Base-by-base conservation (phyloP, 2,888 invertebrate species). In the Dolomedes plantarius region DNA sequence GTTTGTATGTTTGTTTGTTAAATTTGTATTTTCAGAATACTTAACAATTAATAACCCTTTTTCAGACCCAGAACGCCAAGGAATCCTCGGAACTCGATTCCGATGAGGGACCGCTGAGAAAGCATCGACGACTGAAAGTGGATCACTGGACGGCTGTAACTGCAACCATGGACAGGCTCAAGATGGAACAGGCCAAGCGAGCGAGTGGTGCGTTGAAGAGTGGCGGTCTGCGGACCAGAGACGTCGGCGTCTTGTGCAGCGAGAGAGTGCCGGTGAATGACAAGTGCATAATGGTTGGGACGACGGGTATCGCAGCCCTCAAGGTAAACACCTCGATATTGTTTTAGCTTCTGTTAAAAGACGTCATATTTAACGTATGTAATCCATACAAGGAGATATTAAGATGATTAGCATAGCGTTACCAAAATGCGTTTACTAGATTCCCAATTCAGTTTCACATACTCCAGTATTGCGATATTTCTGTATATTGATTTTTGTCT, bases 281-380 rank as follows among this genome's bases (percentile, higher is more conserved):
- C 36, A 89, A 88, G 31, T 83, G 89, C 29, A 74, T 89, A 3
- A 89, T 89, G 89, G 89, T 89, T 27, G 89, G 89, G 7, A 83
- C 78, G 9, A 88, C 88, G 11, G 89, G 88, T 3, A 88, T 89
- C 16, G 85, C 83, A 27, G 88, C 88, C 27, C 56, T 89, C 29
- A 88, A 89, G 77, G 83, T 85, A 73, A 69, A 1, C 5, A 23
- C n/a, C n/a, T n/a, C n/a, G n/a, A n/a, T n/a, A n/a, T 6, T n/a
- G n/a, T n/a, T n/a, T n/a, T n/a, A n/a, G n/a, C n/a, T n/a, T n/a
- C n/a, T n/a, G n/a, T n/a, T n/a, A n/a, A n/a, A n/a, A n/a, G n/a
- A n/a, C n/a, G n/a, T n/a, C n/a, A n/a, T n/a, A n/a, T n/a, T n/a
- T n/a, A n/a, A n/a, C n/a, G n/a, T n/a, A n/a, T n/a, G n/a, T n/a